Percentiles rank a stretch among this genome's conserved stretches.
Evolutionary conservation across 2,797 vertebrate genomes (phyloP).

Genomic region (Phrynocephalus guinanensis): DNA sequence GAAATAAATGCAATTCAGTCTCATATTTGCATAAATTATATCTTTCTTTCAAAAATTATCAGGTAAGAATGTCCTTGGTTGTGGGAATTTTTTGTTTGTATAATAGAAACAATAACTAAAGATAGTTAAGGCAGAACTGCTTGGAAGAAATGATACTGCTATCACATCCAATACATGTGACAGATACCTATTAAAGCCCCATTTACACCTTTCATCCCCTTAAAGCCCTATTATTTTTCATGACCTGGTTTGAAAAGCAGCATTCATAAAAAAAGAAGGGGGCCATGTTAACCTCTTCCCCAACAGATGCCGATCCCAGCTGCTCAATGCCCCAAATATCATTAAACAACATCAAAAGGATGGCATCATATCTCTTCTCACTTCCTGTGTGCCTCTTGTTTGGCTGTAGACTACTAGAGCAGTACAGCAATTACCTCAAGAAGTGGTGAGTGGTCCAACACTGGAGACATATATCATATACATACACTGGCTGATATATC

Average conservation of each 20-base stretch:
- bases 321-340: too few relatives aligned
- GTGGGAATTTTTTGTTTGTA: neutral
- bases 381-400: too few relatives aligned
- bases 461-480: too few relatives aligned
- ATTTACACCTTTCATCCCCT: neutral
- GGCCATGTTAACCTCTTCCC: neutral
- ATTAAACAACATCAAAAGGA: too few relatives aligned
- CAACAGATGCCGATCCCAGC: too few relatives aligned
- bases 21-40: neutral
- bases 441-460: too few relatives aligned
- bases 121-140: neutral
- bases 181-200: neutral
- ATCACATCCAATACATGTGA: neutral
- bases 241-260: neutral
- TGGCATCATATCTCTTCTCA: too few relatives aligned
- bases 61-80: neutral
- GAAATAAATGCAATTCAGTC: neutral
- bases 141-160: neutral
- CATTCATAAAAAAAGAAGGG: neutral
- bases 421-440: too few relatives aligned
- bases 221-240: too few relatives aligned
- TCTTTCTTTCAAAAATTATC: neutral
- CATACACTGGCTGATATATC: too few relatives aligned
- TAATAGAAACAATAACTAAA: neutral
- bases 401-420: neutral